These are phyloP conservation scores for Hippocampus barbouri DNA, from an alignment of 2,113 vertebrate species.

Conservation along the genomic window DNA sequence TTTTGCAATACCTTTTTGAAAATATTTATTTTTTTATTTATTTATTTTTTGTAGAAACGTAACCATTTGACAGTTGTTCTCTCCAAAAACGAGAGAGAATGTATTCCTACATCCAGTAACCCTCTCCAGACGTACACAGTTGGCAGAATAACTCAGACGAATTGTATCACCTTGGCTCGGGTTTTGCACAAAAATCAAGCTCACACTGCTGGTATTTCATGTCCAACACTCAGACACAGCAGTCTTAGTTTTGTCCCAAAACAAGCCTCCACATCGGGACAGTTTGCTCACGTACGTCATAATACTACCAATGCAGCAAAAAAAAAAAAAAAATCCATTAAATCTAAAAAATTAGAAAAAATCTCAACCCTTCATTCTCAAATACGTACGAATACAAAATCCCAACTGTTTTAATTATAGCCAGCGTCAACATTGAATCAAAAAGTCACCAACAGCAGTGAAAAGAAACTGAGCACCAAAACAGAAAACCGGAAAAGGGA, in stretches of 20 bases:
- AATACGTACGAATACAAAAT: slow-evolving; percentile 34
- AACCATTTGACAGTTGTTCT: slow-evolving; percentile 63
- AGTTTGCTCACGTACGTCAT: slow-evolving; percentile 45
- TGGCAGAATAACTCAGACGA: slow-evolving; percentile 65
- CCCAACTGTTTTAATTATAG: slow-evolving; percentile 53
- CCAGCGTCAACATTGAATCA: slow-evolving; percentile 66
- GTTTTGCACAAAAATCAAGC: slow-evolving; percentile 58
- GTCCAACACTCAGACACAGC: slow-evolving; percentile 52
- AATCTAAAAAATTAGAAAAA: slow-evolving; percentile 26
- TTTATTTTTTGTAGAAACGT: slow-evolving; percentile 64
- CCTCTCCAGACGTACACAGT: slow-evolving; percentile 60
- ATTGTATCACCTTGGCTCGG: slow-evolving; percentile 62
- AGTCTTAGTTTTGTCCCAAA: slow-evolving; percentile 42
- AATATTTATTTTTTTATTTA: slow-evolving; percentile 54
- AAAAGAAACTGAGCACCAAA: slow-evolving; percentile 63
- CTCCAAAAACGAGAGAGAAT: slow-evolving; percentile 68
- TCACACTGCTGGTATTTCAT: slow-evolving; percentile 64
- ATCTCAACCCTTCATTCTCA: slow-evolving; percentile 42
- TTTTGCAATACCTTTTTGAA: slow-evolving; percentile 65
- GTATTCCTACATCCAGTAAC: slow-evolving; percentile 51
- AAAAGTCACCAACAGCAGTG: slow-evolving; percentile 68
- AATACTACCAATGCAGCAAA: slow-evolving; percentile 44
- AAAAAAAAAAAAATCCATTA: slow-evolving; percentile 37
- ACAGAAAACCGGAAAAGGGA: slow-evolving; percentile 63
- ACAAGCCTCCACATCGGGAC: slow-evolving; percentile 17